phyloP scores from a whole-genome alignment of 2,113 vertebrate genomes.

The Vidua chalybeata region DNA sequence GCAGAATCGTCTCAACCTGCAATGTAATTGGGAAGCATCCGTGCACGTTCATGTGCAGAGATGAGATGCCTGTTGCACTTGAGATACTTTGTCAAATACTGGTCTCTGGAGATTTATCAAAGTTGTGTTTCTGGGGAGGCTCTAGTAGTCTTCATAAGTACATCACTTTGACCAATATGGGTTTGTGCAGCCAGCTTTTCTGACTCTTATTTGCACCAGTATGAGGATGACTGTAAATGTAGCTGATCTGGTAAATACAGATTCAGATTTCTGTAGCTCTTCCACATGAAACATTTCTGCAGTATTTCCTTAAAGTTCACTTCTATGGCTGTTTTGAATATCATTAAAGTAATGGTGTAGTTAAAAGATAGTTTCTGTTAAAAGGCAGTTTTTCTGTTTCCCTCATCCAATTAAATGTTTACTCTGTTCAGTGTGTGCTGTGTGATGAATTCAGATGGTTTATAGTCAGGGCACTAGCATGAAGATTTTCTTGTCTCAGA shows the following conservation, averaged over 20 bases:
- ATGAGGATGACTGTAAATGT: not conserved
- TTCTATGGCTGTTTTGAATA: not conserved
- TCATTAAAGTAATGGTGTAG: not conserved
- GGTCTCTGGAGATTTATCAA: not conserved
- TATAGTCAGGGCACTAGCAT: not conserved
- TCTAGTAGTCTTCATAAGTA: rapidly evolving
- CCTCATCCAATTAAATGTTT: not conserved
- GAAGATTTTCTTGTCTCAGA: not conserved
- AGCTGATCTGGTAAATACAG: not conserved
- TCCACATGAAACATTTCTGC: not conserved
- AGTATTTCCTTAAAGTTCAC: not conserved
- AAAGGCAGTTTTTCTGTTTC: not conserved
- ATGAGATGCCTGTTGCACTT: not conserved
- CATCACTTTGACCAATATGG: not conserved
- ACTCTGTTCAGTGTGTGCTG: not conserved
- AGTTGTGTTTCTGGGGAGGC: not conserved
- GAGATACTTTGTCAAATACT: not conserved
- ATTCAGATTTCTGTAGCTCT: not conserved
- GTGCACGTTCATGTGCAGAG: not conserved
- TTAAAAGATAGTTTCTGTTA: not conserved
- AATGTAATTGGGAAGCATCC: not conserved
- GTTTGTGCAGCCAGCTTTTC: not conserved
- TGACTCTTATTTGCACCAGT: not conserved
- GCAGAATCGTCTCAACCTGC: not conserved
- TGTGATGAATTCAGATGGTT: not conserved